A percentile compares a stretch with the other conserved stretches of the same genome.
These are phyloP conservation scores for Ophioninae sp. DNA, from an alignment of 2,888 invertebrate genomes.

Conservation along the genomic window DNA sequence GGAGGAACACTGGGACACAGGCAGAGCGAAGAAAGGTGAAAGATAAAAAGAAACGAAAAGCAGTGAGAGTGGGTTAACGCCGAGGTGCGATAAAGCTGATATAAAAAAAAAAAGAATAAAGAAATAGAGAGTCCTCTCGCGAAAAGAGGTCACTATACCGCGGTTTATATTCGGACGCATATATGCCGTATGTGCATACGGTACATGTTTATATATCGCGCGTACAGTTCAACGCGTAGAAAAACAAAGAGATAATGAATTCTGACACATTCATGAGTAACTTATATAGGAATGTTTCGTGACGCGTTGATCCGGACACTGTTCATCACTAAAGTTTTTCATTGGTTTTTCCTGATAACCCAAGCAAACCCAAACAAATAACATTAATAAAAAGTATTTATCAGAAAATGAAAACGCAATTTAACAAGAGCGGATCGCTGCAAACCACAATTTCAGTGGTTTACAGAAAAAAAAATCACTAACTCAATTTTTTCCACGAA, in stretches of 20 bases:
- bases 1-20: neutral
- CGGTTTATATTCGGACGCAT: conserved; percentile 22
- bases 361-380: neutral
- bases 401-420: too few species aligned
- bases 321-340: neutral
- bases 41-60: conserved; percentile 48
- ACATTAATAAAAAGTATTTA: neutral
- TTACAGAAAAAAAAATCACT: too few species aligned
- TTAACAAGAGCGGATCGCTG: too few species aligned
- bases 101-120: conserved; percentile 65
- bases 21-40: conserved; percentile 7
- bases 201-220: neutral
- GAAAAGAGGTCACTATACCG: conserved; percentile 63
- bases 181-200: conserved; percentile 19
- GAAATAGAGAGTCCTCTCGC: conserved; percentile 49
- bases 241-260: conserved; percentile 27
- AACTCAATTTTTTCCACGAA: too few species aligned
- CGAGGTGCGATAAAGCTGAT: conserved; percentile 63
- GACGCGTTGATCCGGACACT: neutral
- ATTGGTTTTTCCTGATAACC: neutral
- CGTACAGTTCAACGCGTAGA: conserved; percentile 17
- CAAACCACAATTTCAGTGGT: too few species aligned
- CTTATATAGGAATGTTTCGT: neutral
- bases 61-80: conserved; percentile 50
- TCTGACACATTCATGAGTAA: neutral